These are phyloP conservation scores for Rhabdomys pumilio DNA, from an alignment of 2,797 vertebrate genomes.

Conservation along the genomic window DNA sequence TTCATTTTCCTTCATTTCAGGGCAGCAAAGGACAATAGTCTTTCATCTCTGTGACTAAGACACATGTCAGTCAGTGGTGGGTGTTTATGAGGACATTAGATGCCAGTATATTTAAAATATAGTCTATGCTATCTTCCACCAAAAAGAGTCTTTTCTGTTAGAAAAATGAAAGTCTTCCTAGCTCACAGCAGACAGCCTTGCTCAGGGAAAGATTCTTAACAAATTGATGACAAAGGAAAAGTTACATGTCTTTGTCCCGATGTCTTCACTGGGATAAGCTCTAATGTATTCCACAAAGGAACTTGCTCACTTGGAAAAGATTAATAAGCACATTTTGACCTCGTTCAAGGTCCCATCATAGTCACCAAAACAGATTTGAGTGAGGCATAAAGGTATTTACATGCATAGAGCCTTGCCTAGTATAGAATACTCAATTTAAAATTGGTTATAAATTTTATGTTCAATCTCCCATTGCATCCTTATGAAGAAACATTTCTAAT, in stretches of 20 bases:
- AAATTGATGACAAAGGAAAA: conserved; percentile 16
- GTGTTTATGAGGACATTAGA: conserved; percentile 48
- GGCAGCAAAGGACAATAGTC: background rate
- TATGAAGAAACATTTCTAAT: conserved; percentile 49
- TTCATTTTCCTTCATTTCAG: conserved; percentile 47
- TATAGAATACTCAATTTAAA: conserved; percentile 47
- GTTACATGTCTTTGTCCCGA: background rate
- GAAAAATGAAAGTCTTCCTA: conserved; percentile 2
- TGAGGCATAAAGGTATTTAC: conserved; percentile 40
- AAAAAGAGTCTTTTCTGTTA: conserved; percentile 10
- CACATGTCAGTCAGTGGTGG: background rate
- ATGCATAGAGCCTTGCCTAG: background rate
- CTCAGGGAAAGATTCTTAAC: conserved; percentile 43
- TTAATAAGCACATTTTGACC: conserved; percentile 18
- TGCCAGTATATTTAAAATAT: conserved; percentile 11
- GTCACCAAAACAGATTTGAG: conserved; percentile 2
- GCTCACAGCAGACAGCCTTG: background rate
- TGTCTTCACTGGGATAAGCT: background rate
- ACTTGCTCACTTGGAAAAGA: conserved; percentile 12
- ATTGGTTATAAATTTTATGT: conserved; percentile 62
- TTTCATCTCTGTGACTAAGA: conserved; percentile 36
- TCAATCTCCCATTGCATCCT: conserved; percentile 12
- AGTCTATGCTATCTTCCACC: background rate
- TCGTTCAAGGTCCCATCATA: background rate
- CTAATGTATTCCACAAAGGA: conserved; percentile 1